Evolutionary conservation across 1,140 invertebrate genomes (phyloP), one percentile per base, ranked within the genome.

Genomic region (Drosophila elegans): DNA sequence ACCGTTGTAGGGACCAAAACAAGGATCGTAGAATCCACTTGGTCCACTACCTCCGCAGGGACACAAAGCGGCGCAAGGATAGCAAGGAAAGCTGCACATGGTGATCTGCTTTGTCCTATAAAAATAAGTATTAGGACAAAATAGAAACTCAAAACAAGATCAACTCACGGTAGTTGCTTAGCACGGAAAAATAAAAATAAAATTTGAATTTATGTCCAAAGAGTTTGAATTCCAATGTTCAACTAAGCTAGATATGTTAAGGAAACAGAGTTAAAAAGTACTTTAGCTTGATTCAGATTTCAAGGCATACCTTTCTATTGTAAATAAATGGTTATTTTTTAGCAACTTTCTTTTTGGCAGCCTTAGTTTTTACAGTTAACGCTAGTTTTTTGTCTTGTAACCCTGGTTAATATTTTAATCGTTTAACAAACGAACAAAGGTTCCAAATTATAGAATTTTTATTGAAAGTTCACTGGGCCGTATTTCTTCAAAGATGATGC

Each of bases 81-180:
- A 81, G 53, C 78, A 82, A n/a, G 79, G 69, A 34, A 49, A 80
- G 38, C 38, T 57, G 53, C 74, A 81, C 79, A 82, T 77, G 16
- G 2, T 66, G 11, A 3, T 9, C 38, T 39, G 21, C 5, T 64
- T 21, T 25, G 0, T 38, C 25, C 21, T 78, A 10, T 1, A 53
- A 13, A 11, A 2, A 10, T 5, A 16, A 5, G 34, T 3, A 4
- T 13, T 3, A 4, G 7, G 5, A 9, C 13, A 13, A n/a, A 4
- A 13, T 27, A 32, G 0, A 7, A 0, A 3, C 45, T 5, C 21
- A 3, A 32, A 4, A 29, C 4, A 12, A 1, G 10, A 3, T 10
- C 0, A 12, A 25, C 29, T 46, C 34, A 46, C 42, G 4, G 6
- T n/a, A 10, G 7, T 59, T 11, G 41, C 3, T 62, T 38, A 13